Evolutionary conservation across 2,113 vertebrate genomes (phyloP).

Genomic region (Sisor rabdophorus): DNA sequence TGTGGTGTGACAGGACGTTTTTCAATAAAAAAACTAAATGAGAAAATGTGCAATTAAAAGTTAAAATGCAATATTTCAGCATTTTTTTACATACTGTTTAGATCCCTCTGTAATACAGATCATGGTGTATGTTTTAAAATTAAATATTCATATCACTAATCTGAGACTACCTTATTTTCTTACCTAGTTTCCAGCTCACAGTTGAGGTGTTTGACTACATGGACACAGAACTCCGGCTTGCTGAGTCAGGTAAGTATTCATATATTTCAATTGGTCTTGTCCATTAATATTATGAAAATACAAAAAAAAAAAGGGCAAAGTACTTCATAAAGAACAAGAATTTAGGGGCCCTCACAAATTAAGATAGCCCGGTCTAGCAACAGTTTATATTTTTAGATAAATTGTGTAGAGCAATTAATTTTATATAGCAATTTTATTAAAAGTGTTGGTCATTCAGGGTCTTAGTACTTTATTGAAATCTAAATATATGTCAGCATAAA

Average conservation of each 20-base stretch:
- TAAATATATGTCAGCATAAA: neutral
- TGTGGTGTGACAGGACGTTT: too few relatives aligned
- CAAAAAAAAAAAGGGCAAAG: neutral
- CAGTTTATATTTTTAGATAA: neutral
- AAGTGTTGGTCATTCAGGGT: neutral
- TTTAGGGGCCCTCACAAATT: neutral
- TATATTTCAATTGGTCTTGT: neutral
- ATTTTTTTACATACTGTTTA: neutral
- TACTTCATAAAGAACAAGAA: neutral
- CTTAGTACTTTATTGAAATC: neutral
- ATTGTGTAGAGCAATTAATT: neutral
- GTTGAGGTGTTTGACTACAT: constrained; percentile 98
- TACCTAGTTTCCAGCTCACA: constrained; percentile 90
- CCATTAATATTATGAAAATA: neutral
- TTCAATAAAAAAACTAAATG: too few relatives aligned
- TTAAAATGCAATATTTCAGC: neutral
- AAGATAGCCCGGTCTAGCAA: neutral
- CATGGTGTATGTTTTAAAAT: neutral
- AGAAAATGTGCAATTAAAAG: neutral
- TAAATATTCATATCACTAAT: neutral
- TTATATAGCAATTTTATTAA: neutral
- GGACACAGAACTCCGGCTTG: constrained; percentile 88
- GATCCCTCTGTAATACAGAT: neutral
- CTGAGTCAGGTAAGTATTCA: constrained; percentile 81
- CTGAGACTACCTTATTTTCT: constrained; percentile 28